A percentile compares a stretch with the other conserved stretches of the same genome.
phyloP scores from a whole-genome alignment of 2,888 invertebrate genomes.

The Stenotaenia linearis region DNA sequence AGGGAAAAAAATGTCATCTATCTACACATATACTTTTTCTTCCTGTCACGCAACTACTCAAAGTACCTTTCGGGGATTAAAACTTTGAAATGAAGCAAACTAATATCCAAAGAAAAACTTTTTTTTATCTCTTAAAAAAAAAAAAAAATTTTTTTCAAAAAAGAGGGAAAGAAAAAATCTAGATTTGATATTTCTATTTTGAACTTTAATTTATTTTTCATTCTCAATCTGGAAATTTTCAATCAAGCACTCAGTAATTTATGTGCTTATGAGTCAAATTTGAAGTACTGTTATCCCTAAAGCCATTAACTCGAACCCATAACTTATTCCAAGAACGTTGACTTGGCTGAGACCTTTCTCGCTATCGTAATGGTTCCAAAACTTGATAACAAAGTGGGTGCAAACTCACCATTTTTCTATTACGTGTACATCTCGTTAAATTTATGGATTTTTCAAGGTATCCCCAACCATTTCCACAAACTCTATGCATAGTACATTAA shows the following conservation, averaged over 20 bases:
- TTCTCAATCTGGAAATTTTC: too few relatives aligned
- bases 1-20: background rate
- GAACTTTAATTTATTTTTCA: too few relatives aligned
- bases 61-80: background rate
- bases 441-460: background rate
- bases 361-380: background rate
- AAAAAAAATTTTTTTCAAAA: too few relatives aligned
- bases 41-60: background rate
- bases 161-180: background rate
- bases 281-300: background rate
- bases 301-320: background rate
- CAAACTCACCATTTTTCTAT: background rate
- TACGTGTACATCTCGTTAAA: background rate
- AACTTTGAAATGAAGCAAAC: background rate
- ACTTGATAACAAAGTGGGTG: background rate
- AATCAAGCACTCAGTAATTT: background rate
- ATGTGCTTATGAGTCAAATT: background rate
- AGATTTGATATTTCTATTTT: background rate
- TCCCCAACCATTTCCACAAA: too few relatives aligned
- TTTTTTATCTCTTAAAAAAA: too few relatives aligned
- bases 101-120: background rate
- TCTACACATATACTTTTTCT: background rate
- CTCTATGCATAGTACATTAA: too few relatives aligned
- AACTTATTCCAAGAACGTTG: background rate
- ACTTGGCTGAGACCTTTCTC: background rate